phyloP scores from a whole-genome alignment of 2,113 vertebrate species.

The Oryzias curvinotus region DNA sequence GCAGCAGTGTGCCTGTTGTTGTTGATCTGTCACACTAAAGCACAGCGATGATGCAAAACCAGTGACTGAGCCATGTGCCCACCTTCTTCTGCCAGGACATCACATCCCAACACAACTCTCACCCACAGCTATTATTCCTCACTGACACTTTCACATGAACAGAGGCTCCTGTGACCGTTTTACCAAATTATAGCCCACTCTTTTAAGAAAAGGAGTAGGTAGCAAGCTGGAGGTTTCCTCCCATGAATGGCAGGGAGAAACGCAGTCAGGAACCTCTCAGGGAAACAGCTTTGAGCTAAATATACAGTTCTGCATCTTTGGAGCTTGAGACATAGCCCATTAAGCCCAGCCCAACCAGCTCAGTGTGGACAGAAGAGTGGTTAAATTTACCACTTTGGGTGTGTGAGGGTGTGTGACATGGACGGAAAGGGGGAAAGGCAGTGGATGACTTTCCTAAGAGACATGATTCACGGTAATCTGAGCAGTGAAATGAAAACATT shows the following conservation, averaged over 20 bases:
- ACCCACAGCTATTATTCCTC: conserved; percentile 17
- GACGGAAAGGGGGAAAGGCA: conserved; percentile 15
- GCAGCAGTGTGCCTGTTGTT: conserved; percentile 11
- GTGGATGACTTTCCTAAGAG: neutral
- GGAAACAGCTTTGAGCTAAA: conserved; percentile 71
- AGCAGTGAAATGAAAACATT: neutral
- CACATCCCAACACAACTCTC: conserved; percentile 6
- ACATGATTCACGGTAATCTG: neutral
- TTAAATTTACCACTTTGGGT: conserved; percentile 44
- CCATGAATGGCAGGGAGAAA: conserved; percentile 34
- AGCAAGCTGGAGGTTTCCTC: conserved; percentile 57
- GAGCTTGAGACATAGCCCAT: conserved; percentile 46
- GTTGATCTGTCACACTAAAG: neutral
- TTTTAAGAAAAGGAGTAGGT: conserved; percentile 28
- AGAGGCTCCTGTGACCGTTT: conserved; percentile 50
- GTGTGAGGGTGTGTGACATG: conserved; percentile 37
- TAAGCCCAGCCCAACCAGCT: conserved; percentile 26
- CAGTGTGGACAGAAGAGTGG: conserved; percentile 31
- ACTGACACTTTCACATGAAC: conserved; percentile 46
- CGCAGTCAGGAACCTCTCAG: conserved; percentile 47
- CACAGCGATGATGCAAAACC: neutral
- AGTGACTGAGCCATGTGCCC: conserved; percentile 1
- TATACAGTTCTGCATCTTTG: conserved; percentile 63
- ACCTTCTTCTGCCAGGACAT: neutral
- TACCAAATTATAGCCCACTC: conserved; percentile 60